phyloP scores from a whole-genome alignment of 1,140 invertebrate genomes.

The Caenorhabditis inopinata region DNA sequence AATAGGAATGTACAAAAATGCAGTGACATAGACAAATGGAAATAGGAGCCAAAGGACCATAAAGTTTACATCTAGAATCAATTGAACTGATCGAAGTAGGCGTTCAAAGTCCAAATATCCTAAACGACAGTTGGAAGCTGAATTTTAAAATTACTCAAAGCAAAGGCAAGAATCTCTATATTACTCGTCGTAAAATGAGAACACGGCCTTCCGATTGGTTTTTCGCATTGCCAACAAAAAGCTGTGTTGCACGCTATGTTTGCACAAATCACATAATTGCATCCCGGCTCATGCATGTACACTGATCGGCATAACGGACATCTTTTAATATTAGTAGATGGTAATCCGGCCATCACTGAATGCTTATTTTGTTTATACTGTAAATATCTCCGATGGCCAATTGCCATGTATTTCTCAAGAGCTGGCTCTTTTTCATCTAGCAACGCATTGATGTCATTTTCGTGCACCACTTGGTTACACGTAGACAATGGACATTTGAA shows the following conservation, averaged over 20 bases:
- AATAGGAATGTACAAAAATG: background rate
- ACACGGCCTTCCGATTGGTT: background rate
- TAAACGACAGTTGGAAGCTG: background rate
- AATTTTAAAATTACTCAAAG: background rate
- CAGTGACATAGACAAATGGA: background rate
- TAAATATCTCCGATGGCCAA: background rate
- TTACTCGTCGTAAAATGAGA: constrained; percentile 2
- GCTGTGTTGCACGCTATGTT: background rate
- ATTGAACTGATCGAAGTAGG: background rate
- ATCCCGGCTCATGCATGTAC: constrained; percentile 1
- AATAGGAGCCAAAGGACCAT: background rate
- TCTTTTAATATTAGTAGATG: background rate
- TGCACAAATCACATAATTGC: constrained; percentile 21
- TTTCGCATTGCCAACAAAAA: constrained; percentile 6
- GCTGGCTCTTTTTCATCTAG: constrained; percentile 15
- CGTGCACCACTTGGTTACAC: background rate
- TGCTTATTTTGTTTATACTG: constrained; percentile 9
- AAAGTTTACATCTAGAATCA: background rate
- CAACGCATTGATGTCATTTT: constrained; percentile 18
- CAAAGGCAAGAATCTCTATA: no score
- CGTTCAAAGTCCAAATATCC: background rate
- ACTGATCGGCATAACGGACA: background rate
- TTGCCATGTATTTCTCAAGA: constrained; percentile 8
- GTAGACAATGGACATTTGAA: background rate
- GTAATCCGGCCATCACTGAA: background rate